Conservation (phyloP, 2,888 invertebrate genomes). For the Clepsis dumicolana region DNA sequence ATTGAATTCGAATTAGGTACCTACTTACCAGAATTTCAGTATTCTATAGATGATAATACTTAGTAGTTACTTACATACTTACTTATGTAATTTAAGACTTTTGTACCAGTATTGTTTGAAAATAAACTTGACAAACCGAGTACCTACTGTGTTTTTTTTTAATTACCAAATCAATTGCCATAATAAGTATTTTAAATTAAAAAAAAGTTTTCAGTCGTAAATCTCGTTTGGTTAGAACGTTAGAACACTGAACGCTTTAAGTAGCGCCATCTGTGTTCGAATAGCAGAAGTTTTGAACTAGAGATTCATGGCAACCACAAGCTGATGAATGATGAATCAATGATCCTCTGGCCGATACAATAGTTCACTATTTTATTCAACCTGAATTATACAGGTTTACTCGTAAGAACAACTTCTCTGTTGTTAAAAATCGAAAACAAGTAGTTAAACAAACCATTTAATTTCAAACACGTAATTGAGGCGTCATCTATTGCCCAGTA, state of each 20-base stretch:
- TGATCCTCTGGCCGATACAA: no score
- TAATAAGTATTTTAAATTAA: background rate
- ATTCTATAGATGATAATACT: no score
- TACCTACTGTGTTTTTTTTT: background rate
- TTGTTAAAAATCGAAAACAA: background rate
- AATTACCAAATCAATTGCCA: background rate
- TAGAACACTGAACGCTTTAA: no score
- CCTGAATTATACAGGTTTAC: background rate
- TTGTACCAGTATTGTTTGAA: constrained; percentile 55
- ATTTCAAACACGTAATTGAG: background rate
- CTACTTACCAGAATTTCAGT: no score
- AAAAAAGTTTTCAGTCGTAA: no score
- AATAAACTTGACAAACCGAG: constrained; percentile 41
- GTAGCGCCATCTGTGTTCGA: background rate
- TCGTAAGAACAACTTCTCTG: no score
- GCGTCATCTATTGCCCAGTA: background rate
- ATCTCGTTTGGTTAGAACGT: no score
- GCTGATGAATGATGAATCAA: no score
- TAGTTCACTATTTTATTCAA: background rate
- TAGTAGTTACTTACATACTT: constrained; percentile 37
- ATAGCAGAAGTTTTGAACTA: background rate
- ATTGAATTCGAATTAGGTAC: no score
- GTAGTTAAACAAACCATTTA: background rate
- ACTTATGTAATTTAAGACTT: constrained; percentile 46
- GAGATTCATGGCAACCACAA: background rate